These are phyloP conservation scores for Trichoplusia ni DNA, from an alignment of 1,140 invertebrate genomes.

Conservation along the genomic window DNA sequence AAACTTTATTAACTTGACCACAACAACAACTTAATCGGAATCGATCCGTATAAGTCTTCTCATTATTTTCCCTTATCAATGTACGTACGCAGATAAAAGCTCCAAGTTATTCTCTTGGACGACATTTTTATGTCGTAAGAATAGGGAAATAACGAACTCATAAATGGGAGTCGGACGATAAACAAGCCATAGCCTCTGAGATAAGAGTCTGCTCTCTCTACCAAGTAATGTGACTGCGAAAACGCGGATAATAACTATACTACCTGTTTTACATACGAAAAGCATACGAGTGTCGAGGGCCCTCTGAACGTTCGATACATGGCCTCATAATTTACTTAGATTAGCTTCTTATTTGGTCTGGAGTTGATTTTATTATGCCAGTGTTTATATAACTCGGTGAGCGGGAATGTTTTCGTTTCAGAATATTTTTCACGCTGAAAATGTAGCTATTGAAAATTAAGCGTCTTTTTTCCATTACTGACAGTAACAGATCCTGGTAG, in stretches of 20 bases:
- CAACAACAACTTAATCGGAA: conserved; percentile 69
- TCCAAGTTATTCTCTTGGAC: conserved; percentile 65
- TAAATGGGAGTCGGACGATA: conserved; percentile 70
- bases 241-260: conserved; percentile 39
- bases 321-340: conserved; percentile 17
- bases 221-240: conserved; percentile 53
- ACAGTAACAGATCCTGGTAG: no score
- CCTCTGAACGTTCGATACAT: conserved; percentile 9
- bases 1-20: conserved; percentile 53
- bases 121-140: conserved; percentile 75
- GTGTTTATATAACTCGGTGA: conserved; percentile 1
- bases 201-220: conserved; percentile 56
- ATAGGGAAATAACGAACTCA: conserved; percentile 78
- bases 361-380: conserved; percentile 1
- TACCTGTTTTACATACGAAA: conserved; percentile 32
- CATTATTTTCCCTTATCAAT: conserved; percentile 77
- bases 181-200: conserved; percentile 64
- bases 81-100: conserved; percentile 66
- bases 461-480: neutral
- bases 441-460: neutral
- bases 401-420: neutral
- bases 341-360: conserved; percentile 3
- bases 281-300: conserved; percentile 15
- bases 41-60: conserved; percentile 63
- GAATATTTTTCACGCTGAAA: neutral